Percentiles rank a stretch among this genome's conserved stretches.
Conservation (phyloP, 2,113 vertebrate species). For the Poeciliopsis occidentalis region DNA sequence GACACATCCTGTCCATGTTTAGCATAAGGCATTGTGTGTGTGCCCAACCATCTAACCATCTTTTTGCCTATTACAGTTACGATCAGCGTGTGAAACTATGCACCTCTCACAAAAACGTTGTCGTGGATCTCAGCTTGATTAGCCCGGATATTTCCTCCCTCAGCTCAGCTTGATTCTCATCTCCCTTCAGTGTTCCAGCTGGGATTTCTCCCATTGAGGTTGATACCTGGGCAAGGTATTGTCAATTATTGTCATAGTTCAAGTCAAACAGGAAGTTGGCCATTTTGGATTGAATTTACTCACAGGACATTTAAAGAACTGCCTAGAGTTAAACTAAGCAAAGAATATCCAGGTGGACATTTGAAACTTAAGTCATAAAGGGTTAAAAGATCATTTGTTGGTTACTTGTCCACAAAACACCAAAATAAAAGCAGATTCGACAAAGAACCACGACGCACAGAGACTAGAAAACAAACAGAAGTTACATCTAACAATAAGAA, state of each 20-base stretch:
- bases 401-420: slow-evolving; percentile 4
- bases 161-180: too few relatives aligned
- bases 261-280: too few relatives aligned
- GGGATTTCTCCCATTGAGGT: too few relatives aligned
- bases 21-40: slow-evolving; percentile 1
- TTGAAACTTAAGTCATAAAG: too few relatives aligned
- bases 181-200: too few relatives aligned
- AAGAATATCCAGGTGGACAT: too few relatives aligned
- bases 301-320: too few relatives aligned
- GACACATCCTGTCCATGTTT: slow-evolving; percentile 27
- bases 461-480: slow-evolving; percentile 12
- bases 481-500: slow-evolving; percentile 18
- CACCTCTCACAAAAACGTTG: slow-evolving; percentile 29
- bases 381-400: slow-evolving; percentile 17
- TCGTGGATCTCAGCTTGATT: slow-evolving; percentile 22
- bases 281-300: too few relatives aligned
- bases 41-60: slow-evolving; percentile 20
- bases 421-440: slow-evolving; percentile 17
- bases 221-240: too few relatives aligned
- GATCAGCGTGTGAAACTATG: slow-evolving; percentile 33
- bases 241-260: too few relatives aligned
- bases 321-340: too few relatives aligned
- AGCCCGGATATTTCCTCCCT: too few relatives aligned
- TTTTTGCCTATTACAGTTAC: slow-evolving; percentile 20
- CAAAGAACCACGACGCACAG: slow-evolving; percentile 7